Evolutionary conservation across 2,797 vertebrate species (phyloP).

Genomic region (Smutsia gigantea): DNA sequence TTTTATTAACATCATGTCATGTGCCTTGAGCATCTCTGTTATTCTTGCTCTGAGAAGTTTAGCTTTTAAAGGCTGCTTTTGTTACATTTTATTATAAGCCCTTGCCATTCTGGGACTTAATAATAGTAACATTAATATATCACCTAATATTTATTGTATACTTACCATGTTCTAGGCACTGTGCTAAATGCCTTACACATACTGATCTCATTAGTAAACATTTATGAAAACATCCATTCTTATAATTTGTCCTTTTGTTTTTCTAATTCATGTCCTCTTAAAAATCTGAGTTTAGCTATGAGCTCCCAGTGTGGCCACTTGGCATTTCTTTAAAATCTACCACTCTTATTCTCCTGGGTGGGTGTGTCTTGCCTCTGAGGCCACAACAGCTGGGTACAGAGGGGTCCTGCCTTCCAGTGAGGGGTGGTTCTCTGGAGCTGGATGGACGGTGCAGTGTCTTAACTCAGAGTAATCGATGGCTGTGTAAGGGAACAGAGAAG

Average conservation of each 20-base stretch:
- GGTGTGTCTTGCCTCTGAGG: not conserved
- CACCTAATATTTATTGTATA: not conserved
- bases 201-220: not conserved
- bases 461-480: not conserved
- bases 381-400: not conserved
- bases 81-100: not conserved
- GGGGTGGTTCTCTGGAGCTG: not conserved
- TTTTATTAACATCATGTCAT: not conserved
- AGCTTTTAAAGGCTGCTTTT: slow-evolving; percentile 42
- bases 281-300: not conserved
- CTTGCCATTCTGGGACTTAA: not conserved
- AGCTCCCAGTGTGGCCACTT: not conserved
- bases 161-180: not conserved
- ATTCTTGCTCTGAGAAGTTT: not conserved
- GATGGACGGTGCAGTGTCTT: not conserved
- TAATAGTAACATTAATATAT: not conserved
- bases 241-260: not conserved
- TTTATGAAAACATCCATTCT: not conserved
- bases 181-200: not conserved
- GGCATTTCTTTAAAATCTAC: not conserved
- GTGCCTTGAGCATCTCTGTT: slow-evolving; percentile 31
- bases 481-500: not conserved
- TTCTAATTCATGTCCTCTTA: not conserved
- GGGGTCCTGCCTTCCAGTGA: not conserved
- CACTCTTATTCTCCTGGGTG: not conserved